Evolutionary conservation across 2,113 vertebrate genomes (phyloP).

Genomic region (Chaetops frenatus): DNA sequence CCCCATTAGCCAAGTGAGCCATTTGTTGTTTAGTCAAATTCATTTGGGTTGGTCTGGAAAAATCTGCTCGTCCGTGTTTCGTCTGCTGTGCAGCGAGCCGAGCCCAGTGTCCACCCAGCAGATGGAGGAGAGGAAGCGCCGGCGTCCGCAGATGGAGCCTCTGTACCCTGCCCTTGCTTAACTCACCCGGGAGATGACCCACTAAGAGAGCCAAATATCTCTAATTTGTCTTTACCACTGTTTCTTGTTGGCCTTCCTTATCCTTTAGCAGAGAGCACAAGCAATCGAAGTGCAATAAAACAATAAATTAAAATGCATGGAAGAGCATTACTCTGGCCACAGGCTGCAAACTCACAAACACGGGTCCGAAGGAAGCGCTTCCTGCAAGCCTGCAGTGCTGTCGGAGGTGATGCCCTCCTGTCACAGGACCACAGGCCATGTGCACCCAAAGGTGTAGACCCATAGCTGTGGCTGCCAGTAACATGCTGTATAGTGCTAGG

Average conservation of each 20-base stretch:
- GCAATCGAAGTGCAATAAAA: background rate
- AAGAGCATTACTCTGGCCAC: background rate
- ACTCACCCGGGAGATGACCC: conserved; percentile 57
- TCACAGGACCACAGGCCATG: background rate
- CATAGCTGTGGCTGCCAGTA: background rate
- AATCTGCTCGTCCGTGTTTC: conserved; percentile 20
- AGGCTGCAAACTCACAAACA: background rate
- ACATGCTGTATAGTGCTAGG: background rate
- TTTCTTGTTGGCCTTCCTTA: conserved; percentile 26
- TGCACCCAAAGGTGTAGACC: background rate
- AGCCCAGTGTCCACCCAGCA: conserved; percentile 61
- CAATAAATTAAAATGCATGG: background rate
- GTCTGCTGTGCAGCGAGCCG: conserved; percentile 38
- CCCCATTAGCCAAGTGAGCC: background rate
- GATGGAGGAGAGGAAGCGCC: conserved; percentile 48
- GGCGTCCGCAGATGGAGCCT: conserved; percentile 64
- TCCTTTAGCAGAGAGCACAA: background rate
- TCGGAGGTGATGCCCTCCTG: fast-evolving
- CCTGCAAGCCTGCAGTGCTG: background rate
- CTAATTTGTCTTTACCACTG: conserved; percentile 46
- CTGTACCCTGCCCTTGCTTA: conserved; percentile 51
- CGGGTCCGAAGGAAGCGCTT: background rate
- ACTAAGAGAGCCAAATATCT: conserved; percentile 55
- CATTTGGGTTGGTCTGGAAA: conserved; percentile 16
- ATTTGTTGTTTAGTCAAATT: conserved; percentile 41